These are phyloP conservation scores for Carassius gibelio DNA, from an alignment of 2,113 vertebrate genomes.

Conservation along the genomic window DNA sequence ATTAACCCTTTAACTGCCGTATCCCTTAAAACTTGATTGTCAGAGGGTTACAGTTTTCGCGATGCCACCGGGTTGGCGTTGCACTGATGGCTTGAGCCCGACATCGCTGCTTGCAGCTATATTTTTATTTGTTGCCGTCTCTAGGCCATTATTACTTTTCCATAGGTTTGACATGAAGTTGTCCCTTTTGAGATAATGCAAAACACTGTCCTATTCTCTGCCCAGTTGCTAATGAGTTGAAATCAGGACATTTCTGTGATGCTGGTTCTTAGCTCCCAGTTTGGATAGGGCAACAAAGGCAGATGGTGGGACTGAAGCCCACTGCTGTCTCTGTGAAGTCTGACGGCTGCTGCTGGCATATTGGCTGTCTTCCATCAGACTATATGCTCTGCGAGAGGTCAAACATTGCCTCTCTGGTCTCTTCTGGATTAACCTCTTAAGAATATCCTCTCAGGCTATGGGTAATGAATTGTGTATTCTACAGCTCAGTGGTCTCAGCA, in stretches of 20 bases:
- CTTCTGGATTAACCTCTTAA: slow-evolving; percentile 37
- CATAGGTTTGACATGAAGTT: neutral
- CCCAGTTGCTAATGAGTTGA: neutral
- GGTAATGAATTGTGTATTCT: slow-evolving; percentile 13
- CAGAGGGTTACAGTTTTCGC: too few relatives aligned
- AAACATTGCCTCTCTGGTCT: slow-evolving; percentile 10
- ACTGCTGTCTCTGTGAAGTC: slow-evolving; percentile 27
- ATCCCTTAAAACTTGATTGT: too few relatives aligned
- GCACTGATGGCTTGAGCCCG: too few relatives aligned
- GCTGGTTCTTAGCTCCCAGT: neutral
- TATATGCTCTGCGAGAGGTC: slow-evolving; percentile 33
- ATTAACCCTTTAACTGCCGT: too few relatives aligned
- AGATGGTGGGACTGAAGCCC: slow-evolving; percentile 28
- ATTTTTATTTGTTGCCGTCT: neutral
- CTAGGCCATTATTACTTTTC: neutral
- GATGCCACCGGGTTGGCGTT: too few relatives aligned
- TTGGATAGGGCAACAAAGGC: neutral
- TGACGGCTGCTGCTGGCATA: neutral
- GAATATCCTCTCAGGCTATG: neutral
- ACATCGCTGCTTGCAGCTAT: too few relatives aligned
- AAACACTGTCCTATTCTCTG: too few relatives aligned
- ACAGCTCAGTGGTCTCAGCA: neutral
- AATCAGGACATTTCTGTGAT: neutral
- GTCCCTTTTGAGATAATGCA: neutral
- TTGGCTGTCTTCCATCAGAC: slow-evolving; percentile 33